phyloP scores from a whole-genome alignment of 2,888 invertebrate species.

The Eudasyphora cyanicolor region DNA sequence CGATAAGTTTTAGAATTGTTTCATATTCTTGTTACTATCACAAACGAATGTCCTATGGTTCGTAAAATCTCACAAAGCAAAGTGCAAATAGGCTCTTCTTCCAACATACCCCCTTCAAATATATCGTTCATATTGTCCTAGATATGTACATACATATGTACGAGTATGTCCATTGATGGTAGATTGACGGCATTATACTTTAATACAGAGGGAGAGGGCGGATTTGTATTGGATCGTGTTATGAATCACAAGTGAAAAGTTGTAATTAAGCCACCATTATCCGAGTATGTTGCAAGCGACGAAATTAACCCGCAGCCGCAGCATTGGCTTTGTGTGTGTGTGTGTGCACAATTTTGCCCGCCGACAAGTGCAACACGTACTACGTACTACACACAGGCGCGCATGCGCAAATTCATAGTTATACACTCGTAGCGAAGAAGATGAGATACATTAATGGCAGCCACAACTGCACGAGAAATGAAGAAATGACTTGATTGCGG shows the following conservation, averaged over 20 bases:
- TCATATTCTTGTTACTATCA: no score
- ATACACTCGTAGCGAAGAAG: neutral
- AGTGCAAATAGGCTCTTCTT: no score
- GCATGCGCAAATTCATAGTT: neutral
- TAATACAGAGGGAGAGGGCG: neutral
- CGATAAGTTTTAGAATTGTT: no score
- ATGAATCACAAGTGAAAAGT: conserved; percentile 75
- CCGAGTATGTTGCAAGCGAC: conserved; percentile 36
- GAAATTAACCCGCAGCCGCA: neutral
- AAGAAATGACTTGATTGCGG: conserved; percentile 29
- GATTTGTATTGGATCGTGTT: neutral
- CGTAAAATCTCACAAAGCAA: no score
- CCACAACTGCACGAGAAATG: neutral
- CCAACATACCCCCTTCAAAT: no score
- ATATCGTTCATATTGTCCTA: no score
- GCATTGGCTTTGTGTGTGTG: conserved; percentile 66
- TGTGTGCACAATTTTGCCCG: conserved; percentile 45
- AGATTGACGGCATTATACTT: neutral
- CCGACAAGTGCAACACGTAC: conserved; percentile 39
- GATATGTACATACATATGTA: no score
- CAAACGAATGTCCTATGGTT: no score
- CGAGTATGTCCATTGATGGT: no score
- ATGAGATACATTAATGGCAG: neutral
- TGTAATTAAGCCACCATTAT: conserved; percentile 74
- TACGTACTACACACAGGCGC: conserved; percentile 3